These are phyloP conservation scores for Lasiommata megera DNA, from an alignment of 2,888 invertebrate species.

Conservation along the genomic window DNA sequence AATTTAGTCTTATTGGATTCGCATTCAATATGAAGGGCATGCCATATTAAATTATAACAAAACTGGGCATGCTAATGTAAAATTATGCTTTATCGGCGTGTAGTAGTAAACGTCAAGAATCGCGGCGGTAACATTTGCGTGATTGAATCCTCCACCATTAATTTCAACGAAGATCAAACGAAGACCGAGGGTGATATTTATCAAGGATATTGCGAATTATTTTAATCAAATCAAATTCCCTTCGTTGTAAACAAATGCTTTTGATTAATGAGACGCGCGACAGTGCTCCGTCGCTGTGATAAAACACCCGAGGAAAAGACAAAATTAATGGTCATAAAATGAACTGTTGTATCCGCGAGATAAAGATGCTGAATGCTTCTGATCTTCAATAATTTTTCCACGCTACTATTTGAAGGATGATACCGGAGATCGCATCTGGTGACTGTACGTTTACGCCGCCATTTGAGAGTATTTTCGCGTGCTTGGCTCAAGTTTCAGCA, in stretches of 20 bases:
- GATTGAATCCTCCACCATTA: conserved; percentile 81
- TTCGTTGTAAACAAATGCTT: conserved; percentile 82
- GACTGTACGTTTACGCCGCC: conserved; percentile 68
- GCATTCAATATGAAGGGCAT: conserved; percentile 8
- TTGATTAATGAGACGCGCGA: conserved; percentile 82
- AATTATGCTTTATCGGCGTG: conserved; percentile 22
- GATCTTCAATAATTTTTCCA: conserved; percentile 78
- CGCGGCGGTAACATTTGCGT: conserved; percentile 65
- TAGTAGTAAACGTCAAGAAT: conserved; percentile 48
- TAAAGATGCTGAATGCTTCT: conserved; percentile 78
- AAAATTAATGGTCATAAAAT: conserved; percentile 82
- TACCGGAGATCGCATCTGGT: conserved; percentile 71
- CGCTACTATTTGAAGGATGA: conserved; percentile 70
- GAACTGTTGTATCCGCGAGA: conserved; percentile 79
- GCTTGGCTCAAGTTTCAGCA: conserved; percentile 64
- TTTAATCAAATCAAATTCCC: conserved; percentile 82
- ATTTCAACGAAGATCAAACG: conserved; percentile 80
- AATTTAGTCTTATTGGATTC: background rate
- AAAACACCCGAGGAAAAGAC: conserved; percentile 78
- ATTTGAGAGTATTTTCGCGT: conserved; percentile 57
- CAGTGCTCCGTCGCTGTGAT: conserved; percentile 78
- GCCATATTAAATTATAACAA: conserved; percentile 19
- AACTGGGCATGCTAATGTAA: conserved; percentile 14
- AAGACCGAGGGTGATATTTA: conserved; percentile 81
- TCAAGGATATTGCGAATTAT: conserved; percentile 82